These are phyloP conservation scores for Ramphastos sulfuratus DNA, from an alignment of 2,113 vertebrate genomes.

Conservation along the genomic window DNA sequence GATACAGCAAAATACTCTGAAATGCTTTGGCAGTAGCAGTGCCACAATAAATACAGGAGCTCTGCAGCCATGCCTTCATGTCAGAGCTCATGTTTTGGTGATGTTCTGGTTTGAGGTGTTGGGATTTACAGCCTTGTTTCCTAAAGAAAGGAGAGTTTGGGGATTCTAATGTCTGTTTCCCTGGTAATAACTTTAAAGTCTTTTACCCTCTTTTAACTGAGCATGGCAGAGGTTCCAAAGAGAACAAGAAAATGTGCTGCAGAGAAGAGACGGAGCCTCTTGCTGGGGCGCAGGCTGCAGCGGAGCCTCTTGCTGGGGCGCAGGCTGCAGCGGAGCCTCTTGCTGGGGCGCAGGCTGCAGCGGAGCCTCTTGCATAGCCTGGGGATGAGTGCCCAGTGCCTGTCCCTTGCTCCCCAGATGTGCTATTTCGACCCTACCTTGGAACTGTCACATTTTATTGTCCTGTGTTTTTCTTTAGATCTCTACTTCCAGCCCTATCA, in stretches of 20 bases:
- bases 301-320: neutral
- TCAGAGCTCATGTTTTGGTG: neutral
- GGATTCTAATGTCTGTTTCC: neutral
- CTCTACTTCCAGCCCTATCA: slow-evolving; percentile 89
- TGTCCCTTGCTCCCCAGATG: neutral
- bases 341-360: neutral
- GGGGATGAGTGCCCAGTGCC: neutral
- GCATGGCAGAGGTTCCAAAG: neutral
- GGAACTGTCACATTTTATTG: neutral
- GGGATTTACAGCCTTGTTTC: neutral
- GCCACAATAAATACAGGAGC: neutral
- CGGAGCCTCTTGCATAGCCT: neutral
- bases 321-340: neutral
- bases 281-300: neutral
- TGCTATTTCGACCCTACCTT: neutral
- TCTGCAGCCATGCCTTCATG: neutral
- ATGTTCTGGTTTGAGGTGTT: neutral
- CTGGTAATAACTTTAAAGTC: neutral
- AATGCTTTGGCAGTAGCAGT: neutral
- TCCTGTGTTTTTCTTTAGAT: slow-evolving; percentile 68
- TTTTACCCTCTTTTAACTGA: neutral
- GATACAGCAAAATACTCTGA: neutral
- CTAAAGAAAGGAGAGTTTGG: neutral
- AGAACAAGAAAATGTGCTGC: neutral
- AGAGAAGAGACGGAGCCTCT: neutral